Conservation (phyloP, 2,888 invertebrate genomes). For the Trachelus stipa region DNA sequence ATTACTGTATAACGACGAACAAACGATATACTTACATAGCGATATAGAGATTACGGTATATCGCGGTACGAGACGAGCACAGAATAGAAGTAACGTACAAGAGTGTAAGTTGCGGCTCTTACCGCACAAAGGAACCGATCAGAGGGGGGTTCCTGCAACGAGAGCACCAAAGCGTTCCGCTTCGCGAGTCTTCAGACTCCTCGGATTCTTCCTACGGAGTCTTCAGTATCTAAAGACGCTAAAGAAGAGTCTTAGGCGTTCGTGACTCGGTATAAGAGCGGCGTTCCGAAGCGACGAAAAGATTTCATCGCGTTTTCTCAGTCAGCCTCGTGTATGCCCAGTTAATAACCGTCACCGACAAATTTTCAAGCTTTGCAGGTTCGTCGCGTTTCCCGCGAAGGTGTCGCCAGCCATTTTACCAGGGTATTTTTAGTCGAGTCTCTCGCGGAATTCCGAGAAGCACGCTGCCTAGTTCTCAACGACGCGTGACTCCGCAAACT, state of each 20-base stretch:
- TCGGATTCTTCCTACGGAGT: not conserved
- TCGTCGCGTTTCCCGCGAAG: not conserved
- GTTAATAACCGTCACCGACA: not conserved
- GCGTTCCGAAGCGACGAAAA: not conserved
- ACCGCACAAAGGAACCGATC: slow-evolving; percentile 12
- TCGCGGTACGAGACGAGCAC: not conserved
- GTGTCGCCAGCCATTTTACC: not conserved
- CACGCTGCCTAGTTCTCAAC: slow-evolving; percentile 35
- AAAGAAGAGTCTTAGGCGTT: not conserved
- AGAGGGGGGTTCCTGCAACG: not conserved
- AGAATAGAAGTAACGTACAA: not conserved
- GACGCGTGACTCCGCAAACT: slow-evolving; percentile 59
- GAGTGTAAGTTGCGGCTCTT: not conserved
- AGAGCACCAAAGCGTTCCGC: slow-evolving; percentile 12
- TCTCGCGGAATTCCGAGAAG: slow-evolving; percentile 38
- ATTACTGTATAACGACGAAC: not conserved
- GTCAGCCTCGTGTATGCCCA: not conserved
- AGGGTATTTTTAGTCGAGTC: slow-evolving; percentile 11
- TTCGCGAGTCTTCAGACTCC: not conserved
- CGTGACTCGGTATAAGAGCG: not conserved
- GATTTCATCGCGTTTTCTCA: not conserved
- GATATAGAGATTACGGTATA: not conserved
- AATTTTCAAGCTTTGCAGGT: not conserved
- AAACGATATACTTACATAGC: not conserved
- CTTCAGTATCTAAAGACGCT: not conserved